These are phyloP conservation scores for Gobio gobio DNA, from an alignment of 2,113 vertebrate species.

Conservation along the genomic window DNA sequence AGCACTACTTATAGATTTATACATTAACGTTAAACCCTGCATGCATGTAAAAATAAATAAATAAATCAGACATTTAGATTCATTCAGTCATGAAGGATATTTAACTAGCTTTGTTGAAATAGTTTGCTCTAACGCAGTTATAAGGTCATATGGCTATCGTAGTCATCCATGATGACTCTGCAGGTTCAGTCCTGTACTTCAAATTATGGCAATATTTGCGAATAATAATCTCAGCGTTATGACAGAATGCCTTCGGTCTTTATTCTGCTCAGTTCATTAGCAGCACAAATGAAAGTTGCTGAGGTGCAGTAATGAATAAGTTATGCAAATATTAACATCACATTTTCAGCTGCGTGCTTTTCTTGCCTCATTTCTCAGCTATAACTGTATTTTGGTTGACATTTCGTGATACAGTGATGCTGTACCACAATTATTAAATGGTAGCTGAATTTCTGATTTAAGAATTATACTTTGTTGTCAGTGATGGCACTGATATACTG, in stretches of 20 bases:
- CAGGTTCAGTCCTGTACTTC: background rate
- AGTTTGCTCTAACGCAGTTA: background rate
- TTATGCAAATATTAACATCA: background rate
- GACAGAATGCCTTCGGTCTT: background rate
- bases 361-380: slow-evolving; percentile 20
- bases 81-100: background rate
- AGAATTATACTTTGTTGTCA: background rate
- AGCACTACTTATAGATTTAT: background rate
- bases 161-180: background rate
- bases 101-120: background rate
- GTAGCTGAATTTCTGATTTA: background rate
- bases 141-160: background rate
- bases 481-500: background rate
- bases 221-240: background rate
- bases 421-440: too few relatives aligned
- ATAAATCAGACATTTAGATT: background rate
- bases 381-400: background rate
- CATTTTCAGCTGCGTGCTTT: slow-evolving; percentile 22
- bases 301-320: slow-evolving; percentile 7
- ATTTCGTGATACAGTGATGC: background rate
- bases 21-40: background rate
- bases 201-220: background rate
- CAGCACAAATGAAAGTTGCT: slow-evolving; percentile 6
- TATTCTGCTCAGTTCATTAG: slow-evolving; percentile 14
- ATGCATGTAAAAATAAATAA: slow-evolving; percentile 3